Percentiles rank a stretch among this genome's conserved stretches.
These are phyloP conservation scores for Albula glossodonta DNA, from an alignment of 2,113 vertebrate species.

Conservation along the genomic window DNA sequence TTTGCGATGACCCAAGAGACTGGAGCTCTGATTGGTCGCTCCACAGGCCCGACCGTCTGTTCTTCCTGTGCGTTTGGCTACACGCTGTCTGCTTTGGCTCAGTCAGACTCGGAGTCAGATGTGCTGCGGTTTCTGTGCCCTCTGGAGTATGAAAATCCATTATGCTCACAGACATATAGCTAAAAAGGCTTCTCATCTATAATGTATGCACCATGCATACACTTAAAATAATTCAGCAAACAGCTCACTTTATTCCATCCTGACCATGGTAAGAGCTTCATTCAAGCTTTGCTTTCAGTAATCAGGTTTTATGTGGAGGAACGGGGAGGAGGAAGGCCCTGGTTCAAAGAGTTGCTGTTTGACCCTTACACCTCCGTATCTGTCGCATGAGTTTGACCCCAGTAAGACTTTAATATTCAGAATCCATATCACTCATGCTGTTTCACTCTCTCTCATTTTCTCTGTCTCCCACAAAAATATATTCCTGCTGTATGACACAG, in stretches of 20 bases:
- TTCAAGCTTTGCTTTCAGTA: background rate
- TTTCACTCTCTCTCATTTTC: too few species aligned
- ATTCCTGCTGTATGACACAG: too few species aligned
- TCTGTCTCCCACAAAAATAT: too few species aligned
- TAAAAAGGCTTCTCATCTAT: slow-evolving; percentile 53
- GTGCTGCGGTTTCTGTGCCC: slow-evolving; percentile 53
- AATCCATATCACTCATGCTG: too few species aligned
- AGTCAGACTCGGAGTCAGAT: slow-evolving; percentile 49
- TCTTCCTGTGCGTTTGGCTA: slow-evolving; percentile 32
- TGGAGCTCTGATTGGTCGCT: background rate
- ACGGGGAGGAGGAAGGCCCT: background rate
- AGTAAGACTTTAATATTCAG: background rate
- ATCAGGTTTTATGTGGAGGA: background rate
- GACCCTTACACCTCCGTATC: background rate
- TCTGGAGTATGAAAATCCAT: slow-evolving; percentile 53
- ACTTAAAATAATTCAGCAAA: slow-evolving; percentile 53
- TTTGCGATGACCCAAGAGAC: background rate
- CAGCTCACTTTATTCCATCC: background rate
- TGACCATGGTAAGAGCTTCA: background rate
- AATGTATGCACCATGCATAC: slow-evolving; percentile 43
- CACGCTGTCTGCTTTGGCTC: slow-evolving; percentile 48
- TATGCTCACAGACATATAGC: slow-evolving; percentile 40
- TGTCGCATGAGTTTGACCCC: background rate
- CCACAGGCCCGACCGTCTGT: slow-evolving; percentile 20
- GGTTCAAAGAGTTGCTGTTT: background rate